Percentiles rank a stretch among this genome's conserved stretches.
phyloP scores from a whole-genome alignment of 1,140 invertebrate genomes.

The Magallana gigas region DNA sequence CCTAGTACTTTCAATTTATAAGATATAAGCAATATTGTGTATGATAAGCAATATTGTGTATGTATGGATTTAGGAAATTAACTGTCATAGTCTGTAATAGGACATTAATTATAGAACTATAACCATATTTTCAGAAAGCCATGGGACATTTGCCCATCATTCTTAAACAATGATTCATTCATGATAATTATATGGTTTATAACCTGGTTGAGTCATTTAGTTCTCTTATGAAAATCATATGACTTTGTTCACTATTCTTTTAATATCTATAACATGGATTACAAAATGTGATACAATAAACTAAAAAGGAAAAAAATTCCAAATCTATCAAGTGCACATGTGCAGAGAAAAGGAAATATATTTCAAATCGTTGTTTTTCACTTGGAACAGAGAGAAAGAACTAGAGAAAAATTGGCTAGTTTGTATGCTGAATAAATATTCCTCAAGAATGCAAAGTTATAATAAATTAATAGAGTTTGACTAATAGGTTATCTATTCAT shows the following conservation, averaged over 20 bases:
- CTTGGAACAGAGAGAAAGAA: conserved; percentile 23
- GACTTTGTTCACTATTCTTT: not conserved
- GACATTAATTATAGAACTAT: no score
- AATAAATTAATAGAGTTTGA: not conserved
- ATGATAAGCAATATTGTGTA: no score
- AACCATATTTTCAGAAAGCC: no score
- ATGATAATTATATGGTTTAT: no score
- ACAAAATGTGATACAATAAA: conserved; percentile 24
- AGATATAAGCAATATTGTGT: no score
- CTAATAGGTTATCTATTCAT: not conserved
- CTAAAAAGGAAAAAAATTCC: not conserved
- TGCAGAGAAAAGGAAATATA: not conserved
- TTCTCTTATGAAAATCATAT: no score
- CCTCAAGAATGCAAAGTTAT: conserved; percentile 12
- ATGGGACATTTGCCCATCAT: no score
- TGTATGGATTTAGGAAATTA: no score
- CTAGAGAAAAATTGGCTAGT: not conserved
- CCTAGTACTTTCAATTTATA: no score
- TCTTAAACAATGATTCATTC: no score
- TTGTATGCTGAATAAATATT: conserved; percentile 2
- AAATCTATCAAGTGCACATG: not conserved
- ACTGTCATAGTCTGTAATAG: no score
- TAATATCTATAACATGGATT: conserved; percentile 32
- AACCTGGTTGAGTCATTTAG: no score
- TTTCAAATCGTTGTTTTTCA: conserved; percentile 28